Evolutionary conservation across 2,888 invertebrate species (phyloP), one percentile per base, ranked within the genome.

Genomic region (Melipona bicolor): DNA sequence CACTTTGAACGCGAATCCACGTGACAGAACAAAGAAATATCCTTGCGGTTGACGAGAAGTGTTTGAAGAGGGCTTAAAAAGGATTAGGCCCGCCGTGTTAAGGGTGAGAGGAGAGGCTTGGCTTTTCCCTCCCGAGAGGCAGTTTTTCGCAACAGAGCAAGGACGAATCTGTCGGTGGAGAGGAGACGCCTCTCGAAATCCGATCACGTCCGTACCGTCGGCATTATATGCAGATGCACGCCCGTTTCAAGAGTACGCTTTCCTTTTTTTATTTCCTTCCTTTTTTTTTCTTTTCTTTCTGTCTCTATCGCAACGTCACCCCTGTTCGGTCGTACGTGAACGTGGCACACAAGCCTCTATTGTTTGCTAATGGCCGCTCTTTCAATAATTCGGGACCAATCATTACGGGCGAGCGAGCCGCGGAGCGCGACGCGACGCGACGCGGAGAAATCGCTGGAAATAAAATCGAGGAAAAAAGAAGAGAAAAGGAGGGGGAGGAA

Each of bases 201-300:
- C 80, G 84, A 83, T 87, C 87, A 87, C 87, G 87, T 87, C 43
- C 64, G 52, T 62, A 54, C 15, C 82, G 80, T 81, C 9, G 71
- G 87, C 81, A 87, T 87, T 87, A 87, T 87, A 87, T 87, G 87
- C 87, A 87, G 87, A 80, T 88, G 77, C 79, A 81, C 80, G 77
- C 64, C 76, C 76, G 71, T 77, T 81, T 81, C 80, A 81, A 86
- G 86, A 81, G 84, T 56, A 36, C 64, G 82, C 85, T 81, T 87
- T 82, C 81, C 83, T 73, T 82, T 54, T 36, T 75, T 76, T 81
- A 73, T 78, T 59, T 11, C 15, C 17, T 24, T 61, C 5, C 4
- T 21, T 49, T 13, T 19, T 68, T 43, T 71, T 59, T 27, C 15
- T 21, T 67, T 67, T n/a, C 67, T 5, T 17, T 50, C 15, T 61